phyloP scores from a whole-genome alignment of 2,888 invertebrate genomes.

The Lithophane ornitopus region DNA sequence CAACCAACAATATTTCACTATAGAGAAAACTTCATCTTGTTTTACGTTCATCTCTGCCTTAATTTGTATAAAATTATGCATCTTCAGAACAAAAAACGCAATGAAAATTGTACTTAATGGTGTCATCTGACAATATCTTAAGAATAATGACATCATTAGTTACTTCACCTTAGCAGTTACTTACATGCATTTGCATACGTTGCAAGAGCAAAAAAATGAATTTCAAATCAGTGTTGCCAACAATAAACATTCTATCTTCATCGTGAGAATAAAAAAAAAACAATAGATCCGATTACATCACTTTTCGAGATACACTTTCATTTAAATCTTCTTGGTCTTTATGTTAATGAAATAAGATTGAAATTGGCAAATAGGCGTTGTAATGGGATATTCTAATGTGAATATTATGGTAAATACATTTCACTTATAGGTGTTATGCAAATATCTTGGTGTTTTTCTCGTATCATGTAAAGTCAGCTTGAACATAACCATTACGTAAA shows the following conservation, averaged over 20 bases:
- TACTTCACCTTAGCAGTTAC: slow-evolving; percentile 45
- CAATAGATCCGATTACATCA: slow-evolving; percentile 67
- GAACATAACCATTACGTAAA: slow-evolving; percentile 41
- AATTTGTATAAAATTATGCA: slow-evolving; percentile 17
- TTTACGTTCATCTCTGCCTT: slow-evolving; percentile 33
- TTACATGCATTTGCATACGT: slow-evolving; percentile 59
- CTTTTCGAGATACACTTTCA: slow-evolving; percentile 63
- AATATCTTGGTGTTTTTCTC: slow-evolving; percentile 62
- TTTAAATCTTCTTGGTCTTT: slow-evolving; percentile 49
- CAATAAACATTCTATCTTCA: slow-evolving; percentile 66
- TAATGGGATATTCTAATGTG: slow-evolving; percentile 60
- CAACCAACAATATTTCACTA: slow-evolving; percentile 5
- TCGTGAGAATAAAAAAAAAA: slow-evolving; percentile 71
- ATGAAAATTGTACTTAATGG: slow-evolving; percentile 38
- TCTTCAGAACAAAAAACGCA: slow-evolving; percentile 16
- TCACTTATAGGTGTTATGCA: slow-evolving; percentile 69
- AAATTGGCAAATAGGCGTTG: slow-evolving; percentile 24
- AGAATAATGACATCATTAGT: slow-evolving; percentile 39
- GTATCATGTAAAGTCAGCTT: slow-evolving; percentile 42
- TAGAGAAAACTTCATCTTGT: slow-evolving; percentile 2
- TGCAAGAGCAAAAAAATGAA: slow-evolving; percentile 58
- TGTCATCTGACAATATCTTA: slow-evolving; percentile 30
- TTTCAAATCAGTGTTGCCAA: slow-evolving; percentile 63
- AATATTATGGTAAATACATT: slow-evolving; percentile 73
- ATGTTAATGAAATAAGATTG: slow-evolving; percentile 51